Conservation (phyloP, 2,888 invertebrate genomes). For the Phyllotreta striolata region DNA sequence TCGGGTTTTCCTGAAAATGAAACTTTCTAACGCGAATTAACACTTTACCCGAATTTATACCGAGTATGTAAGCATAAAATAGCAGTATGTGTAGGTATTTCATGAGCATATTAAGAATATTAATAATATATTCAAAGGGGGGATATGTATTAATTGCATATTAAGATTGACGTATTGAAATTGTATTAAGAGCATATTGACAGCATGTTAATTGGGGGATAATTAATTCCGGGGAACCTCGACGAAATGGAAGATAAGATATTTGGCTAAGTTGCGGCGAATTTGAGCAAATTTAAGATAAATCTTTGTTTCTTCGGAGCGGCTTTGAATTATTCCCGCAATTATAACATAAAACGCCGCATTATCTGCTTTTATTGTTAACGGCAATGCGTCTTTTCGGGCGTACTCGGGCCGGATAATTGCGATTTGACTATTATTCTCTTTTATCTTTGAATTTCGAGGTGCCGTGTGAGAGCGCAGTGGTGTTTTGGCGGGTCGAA, state of each 20-base stretch:
- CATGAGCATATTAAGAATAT: no score
- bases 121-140: no score
- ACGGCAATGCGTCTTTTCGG: slow-evolving; percentile 14
- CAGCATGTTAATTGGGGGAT: no score
- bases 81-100: no score
- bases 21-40: slow-evolving; percentile 11
- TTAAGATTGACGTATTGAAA: no score
- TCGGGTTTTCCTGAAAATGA: slow-evolving; percentile 1
- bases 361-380: slow-evolving; percentile 13
- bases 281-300: slow-evolving; percentile 3
- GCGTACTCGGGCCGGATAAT: slow-evolving; percentile 5
- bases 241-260: no score
- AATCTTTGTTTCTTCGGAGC: slow-evolving; percentile 20
- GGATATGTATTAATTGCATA: no score
- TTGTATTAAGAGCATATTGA: no score
- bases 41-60: neutral
- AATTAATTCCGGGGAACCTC: no score
- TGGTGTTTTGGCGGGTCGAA: neutral
- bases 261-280: no score
- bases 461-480: neutral
- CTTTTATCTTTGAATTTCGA: slow-evolving; percentile 5
- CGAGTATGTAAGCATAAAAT: no score
- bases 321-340: slow-evolving; percentile 31
- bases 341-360: slow-evolving; percentile 34
- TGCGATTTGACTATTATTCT: slow-evolving; percentile 1